A percentile compares a stretch with the other conserved stretches of the same genome.
Conservation (phyloP, 1,140 invertebrate species). For the Argopecten irradians region DNA sequence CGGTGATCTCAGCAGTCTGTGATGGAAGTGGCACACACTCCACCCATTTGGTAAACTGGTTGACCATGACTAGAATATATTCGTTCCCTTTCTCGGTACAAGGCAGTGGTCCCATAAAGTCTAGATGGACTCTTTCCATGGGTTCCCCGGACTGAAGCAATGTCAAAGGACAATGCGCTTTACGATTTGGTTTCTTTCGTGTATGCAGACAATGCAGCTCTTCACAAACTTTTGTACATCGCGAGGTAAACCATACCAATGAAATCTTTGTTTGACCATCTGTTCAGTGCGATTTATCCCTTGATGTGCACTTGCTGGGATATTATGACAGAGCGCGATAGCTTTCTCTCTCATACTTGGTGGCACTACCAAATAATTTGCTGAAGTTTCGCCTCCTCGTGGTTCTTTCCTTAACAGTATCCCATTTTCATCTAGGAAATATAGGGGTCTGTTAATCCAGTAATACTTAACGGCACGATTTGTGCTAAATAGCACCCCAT, state of each 20-base stretch:
- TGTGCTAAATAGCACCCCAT: neutral
- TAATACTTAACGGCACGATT: neutral
- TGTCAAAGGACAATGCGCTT: neutral
- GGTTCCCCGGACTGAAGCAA: conserved; percentile 30
- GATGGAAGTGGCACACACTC: conserved; percentile 32
- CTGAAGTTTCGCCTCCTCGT: neutral
- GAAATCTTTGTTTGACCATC: neutral
- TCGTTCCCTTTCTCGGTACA: neutral
- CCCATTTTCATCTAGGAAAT: neutral
- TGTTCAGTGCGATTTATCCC: conserved; percentile 9
- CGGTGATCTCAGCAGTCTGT: conserved; percentile 13
- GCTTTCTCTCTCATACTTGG: neutral
- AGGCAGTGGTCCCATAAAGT: conserved; percentile 39
- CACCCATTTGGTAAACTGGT: conserved; percentile 47
- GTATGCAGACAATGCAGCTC: conserved; percentile 31
- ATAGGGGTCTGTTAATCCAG: neutral
- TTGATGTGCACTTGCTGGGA: neutral
- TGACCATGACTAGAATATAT: conserved; percentile 46
- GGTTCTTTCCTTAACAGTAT: neutral
- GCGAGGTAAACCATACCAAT: conserved; percentile 27
- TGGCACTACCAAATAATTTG: neutral
- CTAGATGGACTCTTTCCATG: conserved; percentile 42
- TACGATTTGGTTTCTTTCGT: conserved; percentile 22
- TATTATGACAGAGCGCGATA: neutral
- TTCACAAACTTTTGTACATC: conserved; percentile 13